A percentile compares a stretch with the other conserved stretches of the same genome.
Evolutionary conservation across 2,113 vertebrate genomes (phyloP).

Genomic region (Hepsetus odoe): DNA sequence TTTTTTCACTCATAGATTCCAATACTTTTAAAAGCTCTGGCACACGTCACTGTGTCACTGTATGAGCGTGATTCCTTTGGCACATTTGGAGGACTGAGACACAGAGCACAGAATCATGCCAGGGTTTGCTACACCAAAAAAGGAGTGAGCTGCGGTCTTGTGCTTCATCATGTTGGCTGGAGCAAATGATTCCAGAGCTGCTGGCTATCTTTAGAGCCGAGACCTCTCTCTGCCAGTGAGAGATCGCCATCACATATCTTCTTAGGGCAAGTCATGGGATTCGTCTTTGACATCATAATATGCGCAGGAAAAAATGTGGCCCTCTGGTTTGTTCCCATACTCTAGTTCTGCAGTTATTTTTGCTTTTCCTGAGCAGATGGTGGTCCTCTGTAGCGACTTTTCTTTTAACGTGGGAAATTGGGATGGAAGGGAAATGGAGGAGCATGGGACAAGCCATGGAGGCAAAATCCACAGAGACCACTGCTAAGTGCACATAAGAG

Average conservation of each 20-base stretch:
- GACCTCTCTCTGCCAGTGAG: slow-evolving; percentile 37
- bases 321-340: slow-evolving; percentile 51
- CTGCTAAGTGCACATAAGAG: slow-evolving; percentile 31
- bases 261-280: slow-evolving; percentile 38
- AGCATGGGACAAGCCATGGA: slow-evolving; percentile 40
- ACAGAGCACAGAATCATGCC: slow-evolving; percentile 34
- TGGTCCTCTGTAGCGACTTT: not conserved
- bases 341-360: slow-evolving; percentile 41
- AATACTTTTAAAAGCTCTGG: slow-evolving; percentile 27
- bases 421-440: slow-evolving; percentile 40
- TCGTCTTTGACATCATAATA: slow-evolving; percentile 29
- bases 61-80: slow-evolving; percentile 18
- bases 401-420: slow-evolving; percentile 52
- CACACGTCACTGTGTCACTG: slow-evolving; percentile 25
- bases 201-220: slow-evolving; percentile 56
- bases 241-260: slow-evolving; percentile 42
- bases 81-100: slow-evolving; percentile 15
- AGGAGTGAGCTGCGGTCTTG: slow-evolving; percentile 43
- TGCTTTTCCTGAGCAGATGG: slow-evolving; percentile 27
- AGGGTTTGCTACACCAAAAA: slow-evolving; percentile 58
- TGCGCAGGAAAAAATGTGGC: slow-evolving; percentile 23
- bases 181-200: slow-evolving; percentile 41
- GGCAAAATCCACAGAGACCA: slow-evolving; percentile 43
- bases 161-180: slow-evolving; percentile 42
- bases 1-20: slow-evolving; percentile 19